Conservation (phyloP, 2,113 vertebrate species). For the Daboia siamensis region DNA sequence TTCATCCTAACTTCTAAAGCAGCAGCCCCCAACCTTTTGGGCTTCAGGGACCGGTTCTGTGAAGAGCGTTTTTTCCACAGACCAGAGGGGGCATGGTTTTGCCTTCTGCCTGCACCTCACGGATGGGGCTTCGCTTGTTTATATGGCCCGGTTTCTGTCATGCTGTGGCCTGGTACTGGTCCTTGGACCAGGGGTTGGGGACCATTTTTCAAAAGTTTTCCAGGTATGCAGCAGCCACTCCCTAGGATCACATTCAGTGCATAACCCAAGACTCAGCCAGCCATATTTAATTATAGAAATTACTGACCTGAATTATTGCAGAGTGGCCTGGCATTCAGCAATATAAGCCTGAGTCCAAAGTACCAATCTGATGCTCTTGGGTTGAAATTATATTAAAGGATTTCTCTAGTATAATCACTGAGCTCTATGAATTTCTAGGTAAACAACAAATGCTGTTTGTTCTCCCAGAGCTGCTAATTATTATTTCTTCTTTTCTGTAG, state of each 20-base stretch:
- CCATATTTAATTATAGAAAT: neutral
- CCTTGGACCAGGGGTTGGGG: too few species aligned
- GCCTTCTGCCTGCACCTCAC: too few species aligned
- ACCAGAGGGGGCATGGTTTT: too few species aligned
- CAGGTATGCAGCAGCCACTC: neutral
- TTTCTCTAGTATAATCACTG: neutral
- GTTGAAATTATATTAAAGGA: neutral
- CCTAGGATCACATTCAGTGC: neutral
- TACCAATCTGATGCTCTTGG: neutral
- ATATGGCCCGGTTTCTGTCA: too few species aligned
- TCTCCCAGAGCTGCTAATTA: neutral
- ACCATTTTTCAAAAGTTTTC: neutral
- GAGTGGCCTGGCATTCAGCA: neutral
- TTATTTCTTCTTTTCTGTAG: neutral
- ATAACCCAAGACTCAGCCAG: neutral
- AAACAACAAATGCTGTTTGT: neutral
- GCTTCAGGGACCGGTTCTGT: too few species aligned
- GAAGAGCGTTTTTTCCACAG: too few species aligned
- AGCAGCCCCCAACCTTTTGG: too few species aligned
- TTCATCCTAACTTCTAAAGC: neutral
- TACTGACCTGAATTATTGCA: neutral
- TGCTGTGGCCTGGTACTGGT: too few species aligned
- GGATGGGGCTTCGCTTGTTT: too few species aligned
- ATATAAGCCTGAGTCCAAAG: neutral
- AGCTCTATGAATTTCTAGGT: neutral